These are phyloP conservation scores for Ornithoptera alexandrae DNA, from an alignment of 2,888 invertebrate species.

Conservation along the genomic window DNA sequence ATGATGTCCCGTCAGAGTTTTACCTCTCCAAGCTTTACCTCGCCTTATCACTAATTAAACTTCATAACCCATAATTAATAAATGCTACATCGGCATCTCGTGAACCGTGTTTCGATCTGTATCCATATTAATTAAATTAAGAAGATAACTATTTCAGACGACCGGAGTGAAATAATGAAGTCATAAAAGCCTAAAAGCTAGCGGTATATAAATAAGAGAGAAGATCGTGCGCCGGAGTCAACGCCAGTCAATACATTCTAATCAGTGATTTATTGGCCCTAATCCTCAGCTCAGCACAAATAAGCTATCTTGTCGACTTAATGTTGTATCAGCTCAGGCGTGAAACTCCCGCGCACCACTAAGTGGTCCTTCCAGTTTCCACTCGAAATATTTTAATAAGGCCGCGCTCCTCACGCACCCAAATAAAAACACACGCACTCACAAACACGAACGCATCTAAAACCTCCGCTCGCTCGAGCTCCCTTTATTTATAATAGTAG, in stretches of 20 bases:
- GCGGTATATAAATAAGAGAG: constrained; percentile 66
- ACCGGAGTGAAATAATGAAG: constrained; percentile 50
- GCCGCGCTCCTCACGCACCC: constrained; percentile 78
- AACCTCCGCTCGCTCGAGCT: constrained; percentile 57
- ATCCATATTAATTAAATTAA: constrained; percentile 62
- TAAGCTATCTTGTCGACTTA: constrained; percentile 81
- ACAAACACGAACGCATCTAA: constrained; percentile 59
- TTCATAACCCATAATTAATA: constrained; percentile 50
- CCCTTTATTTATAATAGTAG: constrained; percentile 78
- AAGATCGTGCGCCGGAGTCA: constrained; percentile 66
- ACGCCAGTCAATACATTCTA: constrained; percentile 79
- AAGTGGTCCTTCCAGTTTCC: constrained; percentile 81
- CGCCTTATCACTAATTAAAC: constrained; percentile 34
- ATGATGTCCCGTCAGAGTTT: too few species aligned
- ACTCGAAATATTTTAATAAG: constrained; percentile 81
- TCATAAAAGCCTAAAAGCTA: constrained; percentile 66
- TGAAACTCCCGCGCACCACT: constrained; percentile 80
- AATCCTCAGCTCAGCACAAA: constrained; percentile 79
- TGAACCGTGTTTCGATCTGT: constrained; percentile 42
- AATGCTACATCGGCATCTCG: constrained; percentile 37
- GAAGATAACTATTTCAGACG: constrained; percentile 51
- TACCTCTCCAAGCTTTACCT: constrained; percentile 16
- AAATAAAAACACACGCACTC: constrained; percentile 75
- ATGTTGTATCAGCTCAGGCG: constrained; percentile 79
- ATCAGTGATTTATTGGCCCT: constrained; percentile 80